Percentiles rank a stretch among this genome's conserved stretches.
These are phyloP conservation scores for Rhyacophila brunnea DNA, from an alignment of 1,140 invertebrate species.

Conservation along the genomic window DNA sequence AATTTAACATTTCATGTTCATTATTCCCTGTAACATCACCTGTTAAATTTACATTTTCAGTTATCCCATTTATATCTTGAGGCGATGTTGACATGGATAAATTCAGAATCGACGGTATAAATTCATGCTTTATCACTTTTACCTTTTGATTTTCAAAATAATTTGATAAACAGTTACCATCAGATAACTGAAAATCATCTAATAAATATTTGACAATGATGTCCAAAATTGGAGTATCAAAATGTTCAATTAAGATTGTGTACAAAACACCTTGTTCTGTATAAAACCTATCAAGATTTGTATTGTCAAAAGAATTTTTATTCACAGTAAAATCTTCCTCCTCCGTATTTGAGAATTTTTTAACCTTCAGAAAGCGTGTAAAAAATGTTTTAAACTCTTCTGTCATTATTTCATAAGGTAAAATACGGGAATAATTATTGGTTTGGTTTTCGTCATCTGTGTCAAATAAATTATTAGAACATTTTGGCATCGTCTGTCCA, in stretches of 20 bases:
- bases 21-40: too few species aligned
- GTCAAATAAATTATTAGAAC: slow-evolving; percentile 41
- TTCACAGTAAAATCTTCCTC: slow-evolving; percentile 48
- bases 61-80: too few species aligned
- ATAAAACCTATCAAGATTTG: slow-evolving; percentile 58
- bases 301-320: slow-evolving; percentile 46
- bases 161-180: too few species aligned
- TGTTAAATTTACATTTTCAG: too few species aligned
- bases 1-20: too few species aligned
- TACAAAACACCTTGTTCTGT: slow-evolving; percentile 54
- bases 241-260: slow-evolving; percentile 55
- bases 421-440: slow-evolving; percentile 46
- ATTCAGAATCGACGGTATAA: too few species aligned
- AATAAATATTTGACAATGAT: slow-evolving; percentile 57
- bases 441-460: slow-evolving; percentile 43
- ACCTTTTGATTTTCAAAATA: too few species aligned
- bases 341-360: slow-evolving; percentile 46
- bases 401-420: slow-evolving; percentile 46
- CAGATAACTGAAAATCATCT: slow-evolving; percentile 47
- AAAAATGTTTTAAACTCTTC: slow-evolving; percentile 52
- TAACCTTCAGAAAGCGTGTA: slow-evolving; percentile 55
- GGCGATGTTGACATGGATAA: too few species aligned
- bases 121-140: too few species aligned
- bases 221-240: slow-evolving; percentile 54
- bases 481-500: background rate